Evolutionary conservation across 2,113 vertebrate species (phyloP).

Genomic region (Suricata suricatta): DNA sequence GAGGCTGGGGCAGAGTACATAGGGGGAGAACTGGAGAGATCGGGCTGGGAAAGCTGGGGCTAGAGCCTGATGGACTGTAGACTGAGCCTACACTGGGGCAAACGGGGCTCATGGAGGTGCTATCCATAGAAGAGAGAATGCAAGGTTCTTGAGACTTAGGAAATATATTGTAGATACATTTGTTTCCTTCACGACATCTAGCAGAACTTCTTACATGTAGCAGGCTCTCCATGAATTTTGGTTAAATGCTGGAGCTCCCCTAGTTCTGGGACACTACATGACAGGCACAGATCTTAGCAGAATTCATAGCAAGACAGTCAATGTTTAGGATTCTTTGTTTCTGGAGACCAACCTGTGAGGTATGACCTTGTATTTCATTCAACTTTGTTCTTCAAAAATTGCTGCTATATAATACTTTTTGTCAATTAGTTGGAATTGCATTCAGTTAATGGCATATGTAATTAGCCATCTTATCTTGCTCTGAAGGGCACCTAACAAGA

Average conservation of each 20-base stretch:
- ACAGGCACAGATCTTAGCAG: neutral
- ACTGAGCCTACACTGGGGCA: neutral
- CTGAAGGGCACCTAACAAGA: conserved; percentile 75
- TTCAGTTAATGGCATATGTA: conserved; percentile 75
- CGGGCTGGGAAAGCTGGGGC: neutral
- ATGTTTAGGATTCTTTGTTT: conserved; percentile 47
- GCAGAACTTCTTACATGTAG: neutral
- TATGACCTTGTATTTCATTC: conserved; percentile 47
- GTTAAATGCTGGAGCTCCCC: neutral
- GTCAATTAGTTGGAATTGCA: conserved; percentile 72
- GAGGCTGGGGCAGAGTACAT: neutral
- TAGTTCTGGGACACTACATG: neutral
- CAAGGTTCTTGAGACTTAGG: neutral
- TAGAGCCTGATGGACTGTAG: no score
- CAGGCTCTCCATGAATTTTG: neutral
- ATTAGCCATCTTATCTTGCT: conserved; percentile 75
- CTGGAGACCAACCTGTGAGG: conserved; percentile 29
- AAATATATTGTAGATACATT: neutral
- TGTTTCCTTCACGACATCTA: neutral
- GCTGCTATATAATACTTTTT: conserved; percentile 60
- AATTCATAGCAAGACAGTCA: neutral
- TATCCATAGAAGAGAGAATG: neutral
- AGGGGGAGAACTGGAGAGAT: neutral
- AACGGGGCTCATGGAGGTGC: neutral
- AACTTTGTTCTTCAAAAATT: conserved; percentile 70